Base-by-base conservation (phyloP, 35 echinoderm and acorn worm species). In the Apostichopus japonicus region DNA sequence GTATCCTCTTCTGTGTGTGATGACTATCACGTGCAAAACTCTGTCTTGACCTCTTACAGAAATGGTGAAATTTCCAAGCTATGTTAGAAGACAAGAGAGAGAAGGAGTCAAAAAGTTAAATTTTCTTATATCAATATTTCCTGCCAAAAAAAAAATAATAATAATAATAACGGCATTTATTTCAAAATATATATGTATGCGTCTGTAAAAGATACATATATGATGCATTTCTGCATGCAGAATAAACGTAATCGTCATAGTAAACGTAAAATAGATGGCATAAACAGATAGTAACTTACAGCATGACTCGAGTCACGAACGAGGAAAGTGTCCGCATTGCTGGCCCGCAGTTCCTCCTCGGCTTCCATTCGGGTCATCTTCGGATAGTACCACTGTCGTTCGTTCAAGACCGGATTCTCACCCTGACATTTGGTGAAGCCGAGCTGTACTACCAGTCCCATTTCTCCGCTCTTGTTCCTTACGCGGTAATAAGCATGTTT, bases 31-130 rank as follows among this genome's bases (percentile, higher is more conserved):
- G 54, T 84, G 81, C 17, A 23, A 84, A 23, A 84, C 23, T 57
- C 23, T 84, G 54, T 84, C 81, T 1, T 17, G 7, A 56, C 81
- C 81, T 84, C 57, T 84, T 51, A 84, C 55, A n/a, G 81, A 84
- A 10, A 84, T 84, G 27, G 81, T 58, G 53, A 84, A 84, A 15
- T 84, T 84, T 57, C 81, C 81, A 58, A 84, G 81, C 81, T 84
- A 1, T 21, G 24, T 17, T 21, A 75, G 7, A 21, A 67, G 19
- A 10, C 3, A 10, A 67, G 63, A 67, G 0, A 10, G 10, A 67
- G 8, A 15, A 5, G n/a, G n/a, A 61, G 57, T 8, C 7, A 61
- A 13, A 61, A 61, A 61, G 57, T 61, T 61, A 61, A 7, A 10
- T 61, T 61, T 61, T 44, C 2, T 44, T 4, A 44, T 44, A 44